Evolutionary conservation across 2,113 vertebrate genomes (phyloP).

Genomic region (Megaceryle maxima): DNA sequence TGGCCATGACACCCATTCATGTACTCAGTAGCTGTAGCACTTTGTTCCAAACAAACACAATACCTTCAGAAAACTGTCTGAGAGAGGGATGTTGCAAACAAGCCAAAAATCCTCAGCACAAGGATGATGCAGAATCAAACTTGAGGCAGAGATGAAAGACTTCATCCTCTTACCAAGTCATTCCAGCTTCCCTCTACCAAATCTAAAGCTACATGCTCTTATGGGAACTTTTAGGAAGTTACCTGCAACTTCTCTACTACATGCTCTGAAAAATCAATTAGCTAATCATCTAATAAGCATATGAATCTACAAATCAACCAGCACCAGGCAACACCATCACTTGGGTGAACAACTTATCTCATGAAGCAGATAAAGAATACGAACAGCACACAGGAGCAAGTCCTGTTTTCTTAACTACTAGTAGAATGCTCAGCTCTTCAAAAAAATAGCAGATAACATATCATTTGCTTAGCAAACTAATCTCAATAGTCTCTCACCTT

Average conservation of each 20-base stretch:
- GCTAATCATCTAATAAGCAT: not conserved
- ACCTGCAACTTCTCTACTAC: not conserved
- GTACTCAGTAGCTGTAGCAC: not conserved
- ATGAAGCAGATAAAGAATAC: not conserved
- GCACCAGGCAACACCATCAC: not conserved
- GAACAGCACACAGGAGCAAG: not conserved
- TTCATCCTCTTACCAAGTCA: not conserved
- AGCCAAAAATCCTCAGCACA: not conserved
- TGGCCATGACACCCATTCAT: not conserved
- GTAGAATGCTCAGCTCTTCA: not conserved
- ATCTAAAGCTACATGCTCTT: not conserved
- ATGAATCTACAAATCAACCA: not conserved
- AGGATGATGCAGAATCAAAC: not conserved
- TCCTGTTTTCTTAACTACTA: not conserved
- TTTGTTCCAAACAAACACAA: not conserved
- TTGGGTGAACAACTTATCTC: not conserved
- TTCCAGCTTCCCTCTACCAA: not conserved
- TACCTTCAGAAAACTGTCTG: not conserved
- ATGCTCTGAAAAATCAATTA: not conserved
- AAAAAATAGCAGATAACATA: not conserved
- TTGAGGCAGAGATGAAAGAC: not conserved
- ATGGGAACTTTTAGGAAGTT: not conserved
- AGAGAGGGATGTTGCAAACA: not conserved
- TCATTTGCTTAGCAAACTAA: not conserved
- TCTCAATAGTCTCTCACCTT: constrained; percentile 81